These are phyloP conservation scores for Eupithecia exiguata DNA, from an alignment of 2,888 invertebrate genomes.

Conservation along the genomic window DNA sequence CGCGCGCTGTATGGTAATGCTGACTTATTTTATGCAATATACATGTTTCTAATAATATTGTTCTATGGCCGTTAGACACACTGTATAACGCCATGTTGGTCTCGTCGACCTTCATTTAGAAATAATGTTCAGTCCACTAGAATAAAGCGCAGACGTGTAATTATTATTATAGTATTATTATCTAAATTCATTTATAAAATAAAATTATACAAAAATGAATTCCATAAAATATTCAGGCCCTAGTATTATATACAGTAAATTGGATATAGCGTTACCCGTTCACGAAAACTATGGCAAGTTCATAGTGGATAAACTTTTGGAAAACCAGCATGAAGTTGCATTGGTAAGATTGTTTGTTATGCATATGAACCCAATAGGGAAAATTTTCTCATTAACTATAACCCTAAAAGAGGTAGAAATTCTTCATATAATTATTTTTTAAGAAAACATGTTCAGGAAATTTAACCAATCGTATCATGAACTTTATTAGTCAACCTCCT, in stretches of 20 bases:
- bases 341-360: constrained; percentile 55
- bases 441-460: too few species aligned
- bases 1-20: too few species aligned
- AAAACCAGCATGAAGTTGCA: constrained; percentile 54
- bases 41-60: background rate
- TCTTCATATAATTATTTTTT: too few species aligned
- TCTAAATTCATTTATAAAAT: background rate
- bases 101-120: background rate
- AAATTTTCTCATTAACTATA: background rate
- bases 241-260: constrained; percentile 54
- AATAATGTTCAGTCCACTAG: background rate
- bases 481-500: background rate
- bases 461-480: background rate
- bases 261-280: constrained; percentile 53
- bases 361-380: background rate
- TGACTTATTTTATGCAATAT: too few species aligned
- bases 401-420: background rate
- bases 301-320: constrained; percentile 54
- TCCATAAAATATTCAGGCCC: constrained; percentile 24
- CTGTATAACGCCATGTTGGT: background rate
- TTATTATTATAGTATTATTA: background rate
- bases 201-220: constrained; percentile 10
- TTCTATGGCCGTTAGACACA: background rate
- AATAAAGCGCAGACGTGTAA: background rate
- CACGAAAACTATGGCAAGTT: constrained; percentile 64